Percentiles rank a stretch among this genome's conserved stretches.
These are phyloP conservation scores for Acrobasis suavella DNA, from an alignment of 2,888 invertebrate species.

Conservation along the genomic window DNA sequence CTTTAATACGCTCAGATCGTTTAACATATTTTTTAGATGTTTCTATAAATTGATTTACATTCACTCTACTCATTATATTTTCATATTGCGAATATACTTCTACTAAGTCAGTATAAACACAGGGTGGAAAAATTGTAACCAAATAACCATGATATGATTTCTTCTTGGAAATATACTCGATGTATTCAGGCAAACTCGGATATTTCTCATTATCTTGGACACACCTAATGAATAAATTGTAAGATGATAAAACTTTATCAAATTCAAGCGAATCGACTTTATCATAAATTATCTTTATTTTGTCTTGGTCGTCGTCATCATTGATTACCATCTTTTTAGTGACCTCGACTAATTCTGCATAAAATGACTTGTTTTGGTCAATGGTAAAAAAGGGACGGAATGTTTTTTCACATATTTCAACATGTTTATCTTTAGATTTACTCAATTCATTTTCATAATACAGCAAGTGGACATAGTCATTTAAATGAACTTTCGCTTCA, in stretches of 20 bases:
- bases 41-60: conserved; percentile 7
- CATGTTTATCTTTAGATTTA: too few relatives aligned
- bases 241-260: background rate
- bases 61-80: background rate
- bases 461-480: conserved; percentile 41
- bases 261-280: conserved; percentile 1
- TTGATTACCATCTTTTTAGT: conserved; percentile 26
- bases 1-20: conserved; percentile 7
- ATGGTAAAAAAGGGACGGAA: conserved; percentile 41
- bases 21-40: background rate
- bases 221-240: conserved; percentile 10
- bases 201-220: conserved; percentile 7
- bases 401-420: conserved; percentile 39
- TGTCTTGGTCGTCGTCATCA: background rate
- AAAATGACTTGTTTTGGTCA: conserved; percentile 39
- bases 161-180: conserved; percentile 7
- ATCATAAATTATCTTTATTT: conserved; percentile 7
- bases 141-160: background rate
- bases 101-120: background rate
- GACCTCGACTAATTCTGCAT: conserved; percentile 19
- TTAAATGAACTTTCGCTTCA: conserved; percentile 39
- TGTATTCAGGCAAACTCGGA: conserved; percentile 7
- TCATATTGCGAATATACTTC: background rate
- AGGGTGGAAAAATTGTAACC: conserved; percentile 9
- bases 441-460: too few relatives aligned